These are phyloP conservation scores for Oopsacas minuta DNA, from an alignment of 37 sponge, comb jelly and placozoan genomes.

Conservation along the genomic window DNA sequence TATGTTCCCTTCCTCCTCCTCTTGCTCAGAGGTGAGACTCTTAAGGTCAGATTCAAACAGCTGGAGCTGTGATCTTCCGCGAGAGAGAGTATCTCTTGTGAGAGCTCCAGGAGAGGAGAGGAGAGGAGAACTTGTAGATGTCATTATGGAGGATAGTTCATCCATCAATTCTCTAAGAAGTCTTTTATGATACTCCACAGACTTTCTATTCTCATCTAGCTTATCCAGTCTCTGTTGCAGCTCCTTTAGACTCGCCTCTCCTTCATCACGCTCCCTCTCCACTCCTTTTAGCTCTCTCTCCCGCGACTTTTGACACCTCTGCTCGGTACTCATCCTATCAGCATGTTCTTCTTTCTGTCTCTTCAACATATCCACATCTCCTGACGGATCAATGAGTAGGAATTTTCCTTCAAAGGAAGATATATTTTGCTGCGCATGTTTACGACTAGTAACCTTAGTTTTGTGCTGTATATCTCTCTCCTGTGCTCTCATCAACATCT, in stretches of 20 bases:
- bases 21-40: conserved; percentile 11
- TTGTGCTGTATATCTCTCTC: neutral
- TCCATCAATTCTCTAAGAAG: neutral
- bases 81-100: neutral
- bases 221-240: neutral
- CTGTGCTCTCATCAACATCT: neutral
- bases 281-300: conserved; percentile 11
- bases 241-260: conserved; percentile 14
- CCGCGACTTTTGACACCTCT: neutral
- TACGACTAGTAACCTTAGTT: neutral
- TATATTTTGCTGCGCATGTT: neutral
- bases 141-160: neutral
- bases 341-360: neutral
- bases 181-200: neutral
- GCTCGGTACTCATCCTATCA: neutral
- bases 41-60: neutral
- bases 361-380: neutral
- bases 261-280: conserved; percentile 20
- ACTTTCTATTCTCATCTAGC: neutral
- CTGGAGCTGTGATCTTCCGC: neutral
- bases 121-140: neutral
- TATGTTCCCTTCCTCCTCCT: conserved; percentile 24
- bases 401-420: neutral
- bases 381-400: neutral
- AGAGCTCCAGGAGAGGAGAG: neutral